Conservation (phyloP, 1,140 invertebrate genomes). For the Zaprionus capensis region DNA sequence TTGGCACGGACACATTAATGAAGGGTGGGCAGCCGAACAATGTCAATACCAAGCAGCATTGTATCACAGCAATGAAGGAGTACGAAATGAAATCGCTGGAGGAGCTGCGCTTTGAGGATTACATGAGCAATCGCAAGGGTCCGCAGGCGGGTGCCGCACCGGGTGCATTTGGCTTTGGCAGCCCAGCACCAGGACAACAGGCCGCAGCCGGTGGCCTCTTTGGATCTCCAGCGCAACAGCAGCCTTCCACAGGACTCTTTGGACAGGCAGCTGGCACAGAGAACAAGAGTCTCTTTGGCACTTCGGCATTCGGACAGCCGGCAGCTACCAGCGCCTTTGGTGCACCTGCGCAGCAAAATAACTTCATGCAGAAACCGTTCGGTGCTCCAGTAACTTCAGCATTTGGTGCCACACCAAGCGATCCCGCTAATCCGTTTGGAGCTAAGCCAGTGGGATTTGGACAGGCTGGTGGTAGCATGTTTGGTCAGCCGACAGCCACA, state of each 20-base stretch:
- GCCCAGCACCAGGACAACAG: conserved; percentile 63
- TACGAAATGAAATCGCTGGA: conserved; percentile 97
- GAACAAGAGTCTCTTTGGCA: conserved; percentile 74
- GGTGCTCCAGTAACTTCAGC: conserved; percentile 86
- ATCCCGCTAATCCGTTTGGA: conserved; percentile 84
- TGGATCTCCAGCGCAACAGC: conserved; percentile 70
- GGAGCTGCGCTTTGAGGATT: conserved; percentile 97
- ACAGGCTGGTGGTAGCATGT: conserved; percentile 68
- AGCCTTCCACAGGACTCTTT: conserved; percentile 82
- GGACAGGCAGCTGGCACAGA: conserved; percentile 75
- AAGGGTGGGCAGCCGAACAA: conserved; percentile 92
- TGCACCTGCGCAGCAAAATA: conserved; percentile 75
- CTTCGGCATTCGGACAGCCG: conserved; percentile 81
- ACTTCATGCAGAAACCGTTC: conserved; percentile 84
- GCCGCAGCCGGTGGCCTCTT: conserved; percentile 79
- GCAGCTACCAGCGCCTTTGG: conserved; percentile 80
- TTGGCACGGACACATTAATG: conserved; percentile 95
- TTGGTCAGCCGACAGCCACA: conserved; percentile 70
- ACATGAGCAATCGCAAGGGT: conserved; percentile 94
- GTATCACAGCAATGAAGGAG: conserved; percentile 99
- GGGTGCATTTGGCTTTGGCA: conserved; percentile 85
- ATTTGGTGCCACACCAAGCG: conserved; percentile 86
- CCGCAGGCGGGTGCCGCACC: conserved; percentile 83
- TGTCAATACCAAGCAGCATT: conserved; percentile 96
- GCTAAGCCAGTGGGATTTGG: conserved; percentile 82